phyloP scores from a whole-genome alignment of 1,140 invertebrate species.

The Zaprionus capensis region DNA sequence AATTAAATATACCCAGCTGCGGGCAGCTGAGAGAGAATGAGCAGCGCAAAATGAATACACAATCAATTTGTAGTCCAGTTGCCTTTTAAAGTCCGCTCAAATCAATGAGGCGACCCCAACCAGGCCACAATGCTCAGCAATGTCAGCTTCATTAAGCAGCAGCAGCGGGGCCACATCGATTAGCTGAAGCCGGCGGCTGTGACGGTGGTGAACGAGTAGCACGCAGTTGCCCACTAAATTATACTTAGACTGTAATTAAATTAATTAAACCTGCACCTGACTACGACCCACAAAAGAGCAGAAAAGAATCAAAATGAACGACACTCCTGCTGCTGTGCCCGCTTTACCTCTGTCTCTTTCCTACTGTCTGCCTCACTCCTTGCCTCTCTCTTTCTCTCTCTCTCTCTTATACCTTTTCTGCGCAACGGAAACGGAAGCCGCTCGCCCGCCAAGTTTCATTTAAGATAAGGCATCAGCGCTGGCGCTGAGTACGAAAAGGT shows the following conservation, averaged over 20 bases:
- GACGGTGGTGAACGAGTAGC: conserved; percentile 44
- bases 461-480: conserved; percentile 77
- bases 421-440: conserved; percentile 57
- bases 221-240: conserved; percentile 79
- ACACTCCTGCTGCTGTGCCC: neutral
- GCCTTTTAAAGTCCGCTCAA: conserved; percentile 24
- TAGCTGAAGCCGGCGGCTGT: conserved; percentile 11
- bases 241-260: conserved; percentile 82
- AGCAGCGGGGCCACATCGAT: conserved; percentile 25
- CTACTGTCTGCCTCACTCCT: neutral
- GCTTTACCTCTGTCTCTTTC: neutral
- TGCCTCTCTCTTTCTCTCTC: neutral
- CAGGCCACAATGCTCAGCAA: neutral
- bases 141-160: conserved; percentile 32
- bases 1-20: conserved; percentile 53
- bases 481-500: conserved; percentile 55
- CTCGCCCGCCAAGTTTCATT: conserved; percentile 65
- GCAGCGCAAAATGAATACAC: conserved; percentile 13
- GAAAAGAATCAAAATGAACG: conserved; percentile 61
- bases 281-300: conserved; percentile 37
- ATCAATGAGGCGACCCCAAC: conserved; percentile 10
- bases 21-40: neutral
- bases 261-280: conserved; percentile 79
- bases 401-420: neutral
- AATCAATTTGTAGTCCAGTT: conserved; percentile 41